Percentiles rank a stretch among this genome's conserved stretches.
Conservation (phyloP, 2,888 invertebrate species). For the Steinernema carpocapsae region DNA sequence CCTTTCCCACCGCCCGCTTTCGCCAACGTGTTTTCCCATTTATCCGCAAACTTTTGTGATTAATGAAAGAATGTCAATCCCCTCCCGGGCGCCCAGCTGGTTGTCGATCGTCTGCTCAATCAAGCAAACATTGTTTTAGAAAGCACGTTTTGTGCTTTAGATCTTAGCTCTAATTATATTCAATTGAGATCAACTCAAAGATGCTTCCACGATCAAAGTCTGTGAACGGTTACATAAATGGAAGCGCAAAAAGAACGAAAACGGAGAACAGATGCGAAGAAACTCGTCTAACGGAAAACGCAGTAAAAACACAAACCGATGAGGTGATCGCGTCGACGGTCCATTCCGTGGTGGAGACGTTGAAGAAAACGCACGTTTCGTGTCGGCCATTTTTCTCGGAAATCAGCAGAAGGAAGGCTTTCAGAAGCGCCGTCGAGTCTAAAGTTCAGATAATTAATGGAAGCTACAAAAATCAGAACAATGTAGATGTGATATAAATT, state of each 20-base stretch:
- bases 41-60: not conserved
- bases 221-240: too few relatives aligned
- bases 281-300: not conserved
- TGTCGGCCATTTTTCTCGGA: constrained; percentile 51
- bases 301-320: constrained; percentile 41
- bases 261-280: too few relatives aligned
- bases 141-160: too few relatives aligned
- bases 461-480: too few relatives aligned
- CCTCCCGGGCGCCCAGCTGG: not conserved
- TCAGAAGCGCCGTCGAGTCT: constrained; percentile 56
- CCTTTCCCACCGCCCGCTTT: not conserved
- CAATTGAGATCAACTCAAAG: too few relatives aligned
- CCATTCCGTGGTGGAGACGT: constrained; percentile 57
- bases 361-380: constrained; percentile 62
- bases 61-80: constrained; percentile 3
- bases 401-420: constrained; percentile 62
- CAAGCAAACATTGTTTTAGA: too few relatives aligned
- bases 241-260: too few relatives aligned
- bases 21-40: not conserved
- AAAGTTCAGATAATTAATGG: constrained; percentile 22
- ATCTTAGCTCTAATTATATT: too few relatives aligned
- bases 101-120: not conserved
- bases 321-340: constrained; percentile 47
- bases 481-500: too few relatives aligned
- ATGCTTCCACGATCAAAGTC: too few relatives aligned